A percentile compares a stretch with the other conserved stretches of the same genome.
Conservation (phyloP, 2,113 vertebrate species). For the Aviceda subcristata region DNA sequence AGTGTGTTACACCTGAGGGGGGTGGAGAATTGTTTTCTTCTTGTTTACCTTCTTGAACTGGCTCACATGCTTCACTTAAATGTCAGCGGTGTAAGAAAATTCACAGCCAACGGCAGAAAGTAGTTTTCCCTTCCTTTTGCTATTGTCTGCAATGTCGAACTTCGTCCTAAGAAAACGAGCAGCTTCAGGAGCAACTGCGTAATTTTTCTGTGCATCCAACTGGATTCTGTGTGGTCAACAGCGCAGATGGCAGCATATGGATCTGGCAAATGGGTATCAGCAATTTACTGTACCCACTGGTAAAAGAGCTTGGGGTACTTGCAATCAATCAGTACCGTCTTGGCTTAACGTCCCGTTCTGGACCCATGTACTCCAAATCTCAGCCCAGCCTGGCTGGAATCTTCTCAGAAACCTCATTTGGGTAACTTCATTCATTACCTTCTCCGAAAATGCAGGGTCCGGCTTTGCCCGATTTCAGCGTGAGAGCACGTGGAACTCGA, state of each 20-base stretch:
- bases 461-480: background rate
- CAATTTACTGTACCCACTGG: background rate
- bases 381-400: background rate
- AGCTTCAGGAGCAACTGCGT: background rate
- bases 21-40: background rate
- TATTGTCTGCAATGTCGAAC: background rate
- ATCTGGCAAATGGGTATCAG: background rate
- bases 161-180: background rate
- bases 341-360: background rate
- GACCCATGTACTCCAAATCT: background rate
- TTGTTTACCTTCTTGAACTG: background rate
- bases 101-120: background rate
- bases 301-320: background rate
- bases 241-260: background rate
- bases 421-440: background rate
- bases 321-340: background rate
- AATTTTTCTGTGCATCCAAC: background rate
- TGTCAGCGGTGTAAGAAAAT: background rate
- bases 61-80: background rate
- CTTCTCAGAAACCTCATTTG: background rate
- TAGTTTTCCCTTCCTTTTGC: background rate
- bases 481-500: background rate
- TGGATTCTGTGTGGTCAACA: background rate
- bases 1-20: background rate
- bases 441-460: background rate